A percentile compares a stretch with the other conserved stretches of the same genome.
Conservation (phyloP, 2,888 invertebrate species). For the Cerceris rybyensis region DNA sequence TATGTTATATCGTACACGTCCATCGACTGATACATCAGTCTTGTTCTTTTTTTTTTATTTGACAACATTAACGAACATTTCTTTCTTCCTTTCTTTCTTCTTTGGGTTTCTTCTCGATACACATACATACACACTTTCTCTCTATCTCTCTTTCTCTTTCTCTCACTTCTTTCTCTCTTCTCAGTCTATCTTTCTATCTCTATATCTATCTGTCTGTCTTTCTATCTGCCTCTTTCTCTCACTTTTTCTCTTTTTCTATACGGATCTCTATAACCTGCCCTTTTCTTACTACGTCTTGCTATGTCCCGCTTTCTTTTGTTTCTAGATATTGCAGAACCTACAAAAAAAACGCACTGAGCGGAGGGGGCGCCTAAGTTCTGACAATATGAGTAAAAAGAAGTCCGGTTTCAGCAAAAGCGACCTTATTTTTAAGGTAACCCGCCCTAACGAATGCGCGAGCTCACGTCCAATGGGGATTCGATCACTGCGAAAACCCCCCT, state of each 20-base stretch:
- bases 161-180: not conserved
- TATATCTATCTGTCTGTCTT: constrained; percentile 3
- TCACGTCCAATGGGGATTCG: constrained; percentile 75
- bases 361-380: constrained; percentile 97
- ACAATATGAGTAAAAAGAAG: constrained; percentile 94
- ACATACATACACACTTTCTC: constrained; percentile 11
- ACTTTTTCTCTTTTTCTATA: constrained; percentile 58
- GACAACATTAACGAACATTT: not conserved
- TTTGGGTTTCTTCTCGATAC: not conserved
- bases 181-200: constrained; percentile 10
- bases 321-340: constrained; percentile 99
- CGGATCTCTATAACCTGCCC: constrained; percentile 79
- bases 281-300: constrained; percentile 90
- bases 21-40: constrained; percentile 36
- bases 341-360: constrained; percentile 99
- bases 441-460: constrained; percentile 82
- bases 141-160: constrained; percentile 26
- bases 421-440: constrained; percentile 99
- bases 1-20: constrained; percentile 27
- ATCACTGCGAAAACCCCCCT: constrained; percentile 52
- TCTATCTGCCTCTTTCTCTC: constrained; percentile 13
- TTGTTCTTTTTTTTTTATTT: constrained; percentile 3
- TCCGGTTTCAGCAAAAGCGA: constrained; percentile 96
- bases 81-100: constrained; percentile 29
- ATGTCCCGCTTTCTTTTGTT: constrained; percentile 89